A percentile compares a stretch with the other conserved stretches of the same genome.
Conservation (phyloP, 2,888 invertebrate species). For the Yponomeuta evonymella region DNA sequence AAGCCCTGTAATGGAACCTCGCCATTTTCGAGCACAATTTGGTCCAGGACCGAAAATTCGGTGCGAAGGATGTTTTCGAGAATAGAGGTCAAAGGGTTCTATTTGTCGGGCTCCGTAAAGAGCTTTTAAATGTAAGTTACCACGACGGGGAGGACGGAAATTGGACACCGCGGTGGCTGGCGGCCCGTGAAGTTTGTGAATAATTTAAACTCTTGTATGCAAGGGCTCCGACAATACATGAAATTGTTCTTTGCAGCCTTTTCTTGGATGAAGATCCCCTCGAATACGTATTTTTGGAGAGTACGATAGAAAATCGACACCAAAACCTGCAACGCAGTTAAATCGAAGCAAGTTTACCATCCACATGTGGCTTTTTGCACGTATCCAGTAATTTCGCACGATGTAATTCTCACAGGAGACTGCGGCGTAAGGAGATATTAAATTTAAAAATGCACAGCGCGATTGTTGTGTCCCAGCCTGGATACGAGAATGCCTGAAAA, state of each 20-base stretch:
- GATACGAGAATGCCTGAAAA: not conserved
- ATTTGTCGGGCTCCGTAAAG: not conserved
- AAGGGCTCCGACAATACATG: not conserved
- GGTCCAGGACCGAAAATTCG: not conserved
- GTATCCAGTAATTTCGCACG: not conserved
- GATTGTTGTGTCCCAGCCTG: not conserved
- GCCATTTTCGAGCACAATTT: not conserved
- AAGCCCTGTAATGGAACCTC: not conserved
- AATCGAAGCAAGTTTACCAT: not conserved
- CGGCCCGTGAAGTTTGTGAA: not conserved
- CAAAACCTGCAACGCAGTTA: not conserved
- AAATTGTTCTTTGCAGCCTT: not conserved
- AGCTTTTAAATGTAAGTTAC: conserved; percentile 1
- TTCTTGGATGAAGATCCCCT: not conserved
- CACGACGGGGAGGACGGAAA: not conserved
- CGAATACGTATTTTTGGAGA: not conserved
- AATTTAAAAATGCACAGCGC: not conserved
- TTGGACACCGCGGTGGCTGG: not conserved
- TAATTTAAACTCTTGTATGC: conserved; percentile 3
- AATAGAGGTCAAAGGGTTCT: not conserved
- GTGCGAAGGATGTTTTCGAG: not conserved
- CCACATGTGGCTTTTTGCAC: not conserved
- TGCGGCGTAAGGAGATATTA: not conserved
- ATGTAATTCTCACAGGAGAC: not conserved
- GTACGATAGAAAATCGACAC: not conserved